Percentiles rank a stretch among this genome's conserved stretches.
Evolutionary conservation across 2,113 vertebrate genomes (phyloP).

Genomic region (Spilogale gracilis): DNA sequence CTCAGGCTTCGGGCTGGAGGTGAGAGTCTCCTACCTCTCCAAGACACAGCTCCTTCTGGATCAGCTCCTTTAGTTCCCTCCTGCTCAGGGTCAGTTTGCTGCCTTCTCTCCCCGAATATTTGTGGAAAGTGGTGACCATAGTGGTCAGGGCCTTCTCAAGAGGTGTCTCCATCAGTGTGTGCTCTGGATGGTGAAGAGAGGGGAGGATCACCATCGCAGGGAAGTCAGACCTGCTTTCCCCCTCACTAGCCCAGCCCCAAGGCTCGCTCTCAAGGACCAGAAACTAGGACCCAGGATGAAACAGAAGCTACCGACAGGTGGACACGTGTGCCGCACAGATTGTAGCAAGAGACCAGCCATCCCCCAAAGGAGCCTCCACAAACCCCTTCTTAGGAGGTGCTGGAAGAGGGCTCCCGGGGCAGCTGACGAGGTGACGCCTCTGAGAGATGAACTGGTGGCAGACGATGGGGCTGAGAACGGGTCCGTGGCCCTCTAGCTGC

Average conservation of each 20-base stretch:
- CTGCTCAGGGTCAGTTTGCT: conserved; percentile 92
- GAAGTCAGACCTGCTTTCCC: background rate
- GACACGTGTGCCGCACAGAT: background rate
- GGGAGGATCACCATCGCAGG: rapidly evolving
- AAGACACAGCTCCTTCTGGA: conserved; percentile 84
- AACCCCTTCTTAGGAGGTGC: background rate
- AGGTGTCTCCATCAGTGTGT: conserved; percentile 74
- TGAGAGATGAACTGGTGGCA: background rate
- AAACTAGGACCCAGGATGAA: background rate
- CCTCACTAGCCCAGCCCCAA: background rate
- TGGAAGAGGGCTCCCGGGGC: background rate
- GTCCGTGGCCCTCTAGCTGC: background rate
- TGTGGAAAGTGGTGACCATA: conserved; percentile 93
- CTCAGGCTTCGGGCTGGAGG: background rate
- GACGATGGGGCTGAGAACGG: background rate
- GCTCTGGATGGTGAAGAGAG: background rate
- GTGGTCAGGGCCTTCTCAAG: conserved; percentile 89
- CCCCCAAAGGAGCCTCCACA: background rate
- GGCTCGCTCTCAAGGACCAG: background rate
- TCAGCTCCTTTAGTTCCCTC: conserved; percentile 92
- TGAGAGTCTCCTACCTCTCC: conserved; percentile 84
- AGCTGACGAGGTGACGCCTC: background rate
- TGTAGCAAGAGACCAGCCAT: background rate
- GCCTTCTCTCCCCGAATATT: conserved; percentile 92
- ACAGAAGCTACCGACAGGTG: background rate